phyloP scores from a whole-genome alignment of 2,888 invertebrate genomes.

The Gastracanthus pulcherrimus region DNA sequence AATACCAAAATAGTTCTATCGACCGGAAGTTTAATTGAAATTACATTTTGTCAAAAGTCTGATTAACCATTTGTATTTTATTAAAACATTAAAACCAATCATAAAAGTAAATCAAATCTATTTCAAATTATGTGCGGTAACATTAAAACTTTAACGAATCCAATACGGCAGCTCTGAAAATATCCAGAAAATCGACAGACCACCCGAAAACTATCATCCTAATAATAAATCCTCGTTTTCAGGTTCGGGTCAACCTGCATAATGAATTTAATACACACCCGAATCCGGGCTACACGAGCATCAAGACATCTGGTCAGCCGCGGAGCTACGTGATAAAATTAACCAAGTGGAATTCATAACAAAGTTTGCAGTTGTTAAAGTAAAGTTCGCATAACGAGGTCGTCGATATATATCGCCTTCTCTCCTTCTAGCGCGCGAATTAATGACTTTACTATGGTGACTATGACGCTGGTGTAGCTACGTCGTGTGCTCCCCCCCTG shows the following conservation, averaged over 20 bases:
- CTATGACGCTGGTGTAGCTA: conserved; percentile 38
- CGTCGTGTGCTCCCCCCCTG: neutral
- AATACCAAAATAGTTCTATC: no score
- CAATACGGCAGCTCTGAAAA: neutral
- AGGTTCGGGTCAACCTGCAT: no score
- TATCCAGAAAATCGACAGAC: neutral
- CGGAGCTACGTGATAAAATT: conserved; percentile 32
- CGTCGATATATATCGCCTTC: conserved; percentile 53
- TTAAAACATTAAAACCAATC: no score
- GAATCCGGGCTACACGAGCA: no score
- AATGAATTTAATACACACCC: neutral
- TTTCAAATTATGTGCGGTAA: no score
- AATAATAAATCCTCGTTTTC: no score
- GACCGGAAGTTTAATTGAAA: no score
- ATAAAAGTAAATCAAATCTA: no score
- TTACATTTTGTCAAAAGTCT: no score
- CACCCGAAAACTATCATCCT: neutral
- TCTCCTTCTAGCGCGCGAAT: conserved; percentile 60
- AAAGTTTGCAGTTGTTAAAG: conserved; percentile 57
- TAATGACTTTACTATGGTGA: conserved; percentile 61
- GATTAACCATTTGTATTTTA: no score
- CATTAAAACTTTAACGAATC: neutral
- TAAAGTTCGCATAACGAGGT: conserved; percentile 58
- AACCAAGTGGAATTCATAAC: conserved; percentile 57
- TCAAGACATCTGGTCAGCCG: conserved; percentile 36